A percentile compares a stretch with the other conserved stretches of the same genome.
phyloP scores from a whole-genome alignment of 2,113 vertebrate species.

The Microcebus murinus region DNA sequence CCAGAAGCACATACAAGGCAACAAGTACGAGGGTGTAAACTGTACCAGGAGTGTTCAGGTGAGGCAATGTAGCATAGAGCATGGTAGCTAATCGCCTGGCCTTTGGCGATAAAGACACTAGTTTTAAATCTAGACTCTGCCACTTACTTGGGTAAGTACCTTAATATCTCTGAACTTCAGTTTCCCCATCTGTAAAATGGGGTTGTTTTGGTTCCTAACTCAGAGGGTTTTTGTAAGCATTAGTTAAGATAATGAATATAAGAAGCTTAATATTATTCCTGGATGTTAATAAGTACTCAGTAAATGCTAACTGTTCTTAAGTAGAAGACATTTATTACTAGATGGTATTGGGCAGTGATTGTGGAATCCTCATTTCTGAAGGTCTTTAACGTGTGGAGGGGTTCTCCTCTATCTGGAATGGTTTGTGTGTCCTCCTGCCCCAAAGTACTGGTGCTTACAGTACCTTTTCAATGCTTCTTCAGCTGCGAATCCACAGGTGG shows the following conservation, averaged over 20 bases:
- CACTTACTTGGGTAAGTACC: background rate
- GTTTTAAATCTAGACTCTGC: background rate
- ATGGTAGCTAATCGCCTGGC: background rate
- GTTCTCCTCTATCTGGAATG: background rate
- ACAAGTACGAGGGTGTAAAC: background rate
- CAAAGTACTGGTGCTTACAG: background rate
- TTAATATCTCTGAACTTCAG: background rate
- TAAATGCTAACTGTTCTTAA: background rate
- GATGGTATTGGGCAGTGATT: background rate
- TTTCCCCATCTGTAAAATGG: background rate
- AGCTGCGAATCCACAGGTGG: background rate
- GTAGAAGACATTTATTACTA: background rate
- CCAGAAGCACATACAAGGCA: background rate
- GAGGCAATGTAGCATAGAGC: background rate
- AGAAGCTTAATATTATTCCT: background rate
- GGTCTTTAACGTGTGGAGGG: background rate
- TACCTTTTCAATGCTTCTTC: background rate
- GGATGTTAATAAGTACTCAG: background rate
- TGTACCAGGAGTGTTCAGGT: background rate
- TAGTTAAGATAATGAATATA: background rate
- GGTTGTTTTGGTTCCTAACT: background rate
- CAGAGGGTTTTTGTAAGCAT: background rate
- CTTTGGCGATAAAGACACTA: background rate
- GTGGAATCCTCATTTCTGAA: background rate
- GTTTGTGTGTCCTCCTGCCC: background rate